Evolutionary conservation across 2,888 invertebrate genomes (phyloP).

Genomic region (Pycnomerus fuliginosus): DNA sequence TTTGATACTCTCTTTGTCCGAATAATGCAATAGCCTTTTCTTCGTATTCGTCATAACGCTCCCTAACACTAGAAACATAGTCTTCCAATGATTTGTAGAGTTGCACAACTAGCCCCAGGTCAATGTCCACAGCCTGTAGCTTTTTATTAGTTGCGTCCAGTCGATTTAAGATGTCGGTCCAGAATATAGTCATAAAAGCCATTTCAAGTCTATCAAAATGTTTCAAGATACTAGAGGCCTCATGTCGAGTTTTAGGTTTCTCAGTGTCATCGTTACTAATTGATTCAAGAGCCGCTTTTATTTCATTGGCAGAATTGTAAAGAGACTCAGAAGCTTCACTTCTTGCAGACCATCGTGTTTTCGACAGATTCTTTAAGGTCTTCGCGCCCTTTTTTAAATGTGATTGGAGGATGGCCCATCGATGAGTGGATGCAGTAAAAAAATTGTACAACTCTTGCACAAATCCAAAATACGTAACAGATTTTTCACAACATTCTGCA

Average conservation of each 20-base stretch:
- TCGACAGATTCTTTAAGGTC: neutral
- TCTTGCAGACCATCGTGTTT: slow-evolving; percentile 11
- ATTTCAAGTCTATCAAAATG: slow-evolving; percentile 28
- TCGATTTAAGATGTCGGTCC: slow-evolving; percentile 19
- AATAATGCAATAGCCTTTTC: too few species aligned
- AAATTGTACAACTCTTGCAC: slow-evolving; percentile 1
- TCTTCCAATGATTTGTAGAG: neutral
- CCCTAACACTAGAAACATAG: neutral
- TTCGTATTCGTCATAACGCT: too few species aligned
- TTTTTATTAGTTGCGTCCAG: neutral
- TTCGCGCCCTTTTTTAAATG: neutral
- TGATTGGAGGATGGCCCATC: neutral
- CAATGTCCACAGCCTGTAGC: neutral
- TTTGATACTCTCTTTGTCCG: too few species aligned
- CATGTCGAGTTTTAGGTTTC: slow-evolving; percentile 32
- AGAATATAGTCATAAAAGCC: slow-evolving; percentile 28
- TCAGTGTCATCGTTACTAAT: slow-evolving; percentile 33
- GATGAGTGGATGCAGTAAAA: neutral
- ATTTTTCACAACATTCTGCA: neutral
- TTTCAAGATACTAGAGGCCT: slow-evolving; percentile 24
- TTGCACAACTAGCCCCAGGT: slow-evolving; percentile 1
- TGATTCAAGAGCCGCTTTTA: slow-evolving; percentile 27
- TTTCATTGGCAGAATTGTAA: slow-evolving; percentile 26
- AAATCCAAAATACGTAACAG: neutral
- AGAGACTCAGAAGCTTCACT: slow-evolving; percentile 2